Conservation (phyloP, 1,140 invertebrate species). For the Drosophila tropicalis region DNA sequence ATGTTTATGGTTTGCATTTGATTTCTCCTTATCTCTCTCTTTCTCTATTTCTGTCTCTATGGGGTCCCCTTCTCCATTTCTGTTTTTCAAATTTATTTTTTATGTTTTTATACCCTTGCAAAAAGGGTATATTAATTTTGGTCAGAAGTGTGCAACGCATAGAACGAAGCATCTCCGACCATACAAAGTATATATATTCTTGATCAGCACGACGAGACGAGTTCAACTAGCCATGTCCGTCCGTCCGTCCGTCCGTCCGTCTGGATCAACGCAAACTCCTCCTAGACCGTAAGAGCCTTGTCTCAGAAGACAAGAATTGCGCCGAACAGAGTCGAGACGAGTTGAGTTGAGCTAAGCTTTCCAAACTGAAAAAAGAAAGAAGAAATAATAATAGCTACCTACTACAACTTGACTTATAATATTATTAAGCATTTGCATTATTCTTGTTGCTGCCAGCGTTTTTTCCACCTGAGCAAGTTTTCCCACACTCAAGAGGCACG, state of each 20-base stretch:
- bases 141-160: too few species aligned
- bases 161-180: too few species aligned
- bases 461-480: conserved; percentile 73
- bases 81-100: conserved; percentile 23
- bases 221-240: too few species aligned
- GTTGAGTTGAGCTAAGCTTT: conserved; percentile 33
- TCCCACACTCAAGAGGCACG: conserved; percentile 67
- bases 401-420: conserved; percentile 50
- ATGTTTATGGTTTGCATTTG: conserved; percentile 42
- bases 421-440: conserved; percentile 48
- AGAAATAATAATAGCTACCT: conserved; percentile 8
- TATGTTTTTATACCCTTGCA: too few species aligned
- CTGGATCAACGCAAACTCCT: too few species aligned
- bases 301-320: conserved; percentile 24
- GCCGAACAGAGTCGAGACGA: too few species aligned
- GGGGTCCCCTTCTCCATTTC: conserved; percentile 53
- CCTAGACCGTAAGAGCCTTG: too few species aligned
- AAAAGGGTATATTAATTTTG: too few species aligned
- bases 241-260: too few species aligned
- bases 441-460: conserved; percentile 45
- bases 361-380: conserved; percentile 14
- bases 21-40: conserved; percentile 22
- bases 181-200: too few species aligned
- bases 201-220: too few species aligned
- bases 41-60: conserved; percentile 10